Base-by-base conservation (phyloP, 2,888 invertebrate genomes). In the Pyrrhia umbra region DNA sequence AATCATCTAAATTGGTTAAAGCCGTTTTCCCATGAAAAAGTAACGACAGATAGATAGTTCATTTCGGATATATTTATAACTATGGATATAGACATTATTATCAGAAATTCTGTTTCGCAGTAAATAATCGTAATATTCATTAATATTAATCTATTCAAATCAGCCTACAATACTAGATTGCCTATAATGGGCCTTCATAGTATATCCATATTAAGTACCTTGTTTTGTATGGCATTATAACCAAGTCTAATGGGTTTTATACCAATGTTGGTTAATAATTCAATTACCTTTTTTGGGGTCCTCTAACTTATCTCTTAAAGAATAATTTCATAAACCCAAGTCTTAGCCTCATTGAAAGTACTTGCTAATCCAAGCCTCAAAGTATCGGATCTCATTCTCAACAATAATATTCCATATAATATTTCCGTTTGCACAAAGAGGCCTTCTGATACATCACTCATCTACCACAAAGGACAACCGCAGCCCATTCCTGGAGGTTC, bases 381-480 rank as follows among this genome's bases (percentile, higher is more conserved):
- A n/a, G 20, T 20, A 42, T 6, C 9, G 4, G 18, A n/a, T 6
- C 16, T 8, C 18, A 18, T 37, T 47, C 6, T 51, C 34, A 23
- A 40, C 15, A 27, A 51, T 42, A 42, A 30, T 16, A 8, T 15
- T 21, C 10, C 8, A 20, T 65, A 47, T 54, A 51, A 51, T 50
- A 59, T 50, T 40, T 54, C 52, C 15, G 39, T 61, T 56, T 43
- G 16, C 39, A 68, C 68, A 72, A 67, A 45, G 52, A 49, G 8
- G 8, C 23, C 62, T 54, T 58, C 25, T 47, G 25, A 39, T 50
- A 27, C 37, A 37, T 39, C 39, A 21, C 37, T 23, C 15, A 25
- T 15, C 30, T 47, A 71, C 60, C 57, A 62, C 74, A 74, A 74
- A 74, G 70, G 57, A 52, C 55, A 37, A 62, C 47, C 59, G 51